These are phyloP conservation scores for Ammospiza caudacuta DNA, from an alignment of 2,113 vertebrate species.

Conservation along the genomic window DNA sequence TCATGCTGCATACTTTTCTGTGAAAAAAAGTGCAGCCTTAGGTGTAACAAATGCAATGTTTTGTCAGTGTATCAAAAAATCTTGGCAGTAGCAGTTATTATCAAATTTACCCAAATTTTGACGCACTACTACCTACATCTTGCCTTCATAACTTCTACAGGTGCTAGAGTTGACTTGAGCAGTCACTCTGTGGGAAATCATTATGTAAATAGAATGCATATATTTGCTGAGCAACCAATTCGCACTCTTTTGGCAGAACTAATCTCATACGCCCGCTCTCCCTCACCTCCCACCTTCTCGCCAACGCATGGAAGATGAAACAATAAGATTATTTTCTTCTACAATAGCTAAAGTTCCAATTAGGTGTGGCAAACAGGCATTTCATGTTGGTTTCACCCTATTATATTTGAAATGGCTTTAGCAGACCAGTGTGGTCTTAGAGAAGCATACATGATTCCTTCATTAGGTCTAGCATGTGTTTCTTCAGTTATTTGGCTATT, in stretches of 20 bases:
- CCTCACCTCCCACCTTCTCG: not conserved
- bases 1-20: not conserved
- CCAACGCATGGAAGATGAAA: not conserved
- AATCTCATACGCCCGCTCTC: accelerated
- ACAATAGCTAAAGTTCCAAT: not conserved
- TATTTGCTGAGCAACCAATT: not conserved
- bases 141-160: not conserved
- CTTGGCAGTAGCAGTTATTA: not conserved
- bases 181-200: not conserved
- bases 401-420: not conserved
- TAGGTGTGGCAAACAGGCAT: not conserved
- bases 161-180: not conserved
- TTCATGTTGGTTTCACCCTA: not conserved
- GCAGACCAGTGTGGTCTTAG: not conserved
- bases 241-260: not conserved
- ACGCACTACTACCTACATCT: not conserved
- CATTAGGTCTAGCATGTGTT: not conserved
- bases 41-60: not conserved
- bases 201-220: not conserved
- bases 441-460: not conserved
- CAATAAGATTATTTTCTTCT: not conserved
- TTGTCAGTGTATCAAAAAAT: not conserved
- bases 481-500: not conserved
- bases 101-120: not conserved
- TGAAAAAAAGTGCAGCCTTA: not conserved